Evolutionary conservation across 2,888 invertebrate genomes (phyloP), one percentile per base, ranked within the genome.

Genomic region (Euzophera pinguis): DNA sequence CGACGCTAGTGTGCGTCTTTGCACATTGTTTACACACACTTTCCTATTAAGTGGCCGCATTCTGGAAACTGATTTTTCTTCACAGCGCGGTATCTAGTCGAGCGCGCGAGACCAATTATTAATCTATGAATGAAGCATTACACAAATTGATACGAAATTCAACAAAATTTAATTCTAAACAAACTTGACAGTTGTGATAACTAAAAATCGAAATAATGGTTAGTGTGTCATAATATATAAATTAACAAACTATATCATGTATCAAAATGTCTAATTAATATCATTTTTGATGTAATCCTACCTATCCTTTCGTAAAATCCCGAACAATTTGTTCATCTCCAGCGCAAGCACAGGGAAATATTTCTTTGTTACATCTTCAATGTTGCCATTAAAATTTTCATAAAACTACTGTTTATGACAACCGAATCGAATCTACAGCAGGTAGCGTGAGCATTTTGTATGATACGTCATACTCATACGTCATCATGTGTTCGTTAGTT

Each of bases 61-160:
- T n/a, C n/a, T n/a, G n/a, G n/a, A n/a, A n/a, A n/a, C n/a, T n/a
- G n/a, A n/a, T n/a, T n/a, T n/a, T n/a, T n/a, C n/a, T n/a, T n/a
- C n/a, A n/a, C n/a, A n/a, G n/a, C n/a, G n/a, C n/a, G n/a, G n/a
- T n/a, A n/a, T n/a, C n/a, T n/a, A n/a, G n/a, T n/a, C n/a, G n/a
- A n/a, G n/a, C n/a, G n/a, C n/a, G n/a, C n/a, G n/a, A n/a, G n/a
- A n/a, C n/a, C n/a, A n/a, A n/a, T n/a, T n/a, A n/a, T n/a, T n/a
- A n/a, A n/a, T n/a, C n/a, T n/a, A n/a, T n/a, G n/a, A 52, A 53
- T 45, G 41, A 56, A 71, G 53, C 55, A 57, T 57, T 59, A 56
- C 41, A 50, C 54, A 35, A 52, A 55, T 34, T 52, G 45, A 17
- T 47, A 41, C 48, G 45, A 53, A 56, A 47, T 52, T 50, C 48